A percentile compares a stretch with the other conserved stretches of the same genome.
Evolutionary conservation across 1,140 invertebrate genomes (phyloP).

Genomic region (Paraescarpia echinospica): DNA sequence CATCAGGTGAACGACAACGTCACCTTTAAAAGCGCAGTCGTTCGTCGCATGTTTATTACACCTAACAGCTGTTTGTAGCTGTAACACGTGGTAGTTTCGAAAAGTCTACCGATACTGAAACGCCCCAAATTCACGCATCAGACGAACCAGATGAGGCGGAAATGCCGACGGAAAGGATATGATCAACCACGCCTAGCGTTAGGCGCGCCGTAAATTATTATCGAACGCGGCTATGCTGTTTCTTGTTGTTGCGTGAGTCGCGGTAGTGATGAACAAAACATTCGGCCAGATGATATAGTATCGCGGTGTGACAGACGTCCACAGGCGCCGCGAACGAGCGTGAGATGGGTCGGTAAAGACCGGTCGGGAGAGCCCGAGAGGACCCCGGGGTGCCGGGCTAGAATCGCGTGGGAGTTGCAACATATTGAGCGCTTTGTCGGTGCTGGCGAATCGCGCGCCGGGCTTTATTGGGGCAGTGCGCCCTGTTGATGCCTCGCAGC

Average conservation of each 20-base stretch:
- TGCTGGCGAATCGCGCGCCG: background rate
- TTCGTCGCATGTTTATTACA: background rate
- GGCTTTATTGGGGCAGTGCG: background rate
- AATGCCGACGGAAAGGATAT: too few relatives aligned
- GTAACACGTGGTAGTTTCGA: background rate
- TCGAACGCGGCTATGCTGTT: background rate
- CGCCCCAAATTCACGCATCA: too few relatives aligned
- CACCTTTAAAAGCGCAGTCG: background rate
- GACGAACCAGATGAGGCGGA: too few relatives aligned
- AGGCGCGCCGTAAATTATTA: background rate
- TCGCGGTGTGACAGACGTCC: background rate
- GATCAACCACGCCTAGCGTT: background rate
- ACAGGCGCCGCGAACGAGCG: too few relatives aligned
- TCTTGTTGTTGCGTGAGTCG: too few relatives aligned
- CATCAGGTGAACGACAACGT: background rate
- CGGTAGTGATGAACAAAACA: background rate
- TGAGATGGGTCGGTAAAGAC: too few relatives aligned
- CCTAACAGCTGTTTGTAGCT: background rate
- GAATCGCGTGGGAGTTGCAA: background rate
- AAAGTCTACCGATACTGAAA: background rate
- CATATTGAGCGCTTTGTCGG: background rate
- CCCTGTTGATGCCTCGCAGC: background rate
- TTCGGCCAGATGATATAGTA: background rate
- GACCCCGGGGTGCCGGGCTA: background rate
- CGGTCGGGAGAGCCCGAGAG: background rate